Base-by-base conservation (phyloP, 1,140 invertebrate species). In the Vollenhovia emeryi region DNA sequence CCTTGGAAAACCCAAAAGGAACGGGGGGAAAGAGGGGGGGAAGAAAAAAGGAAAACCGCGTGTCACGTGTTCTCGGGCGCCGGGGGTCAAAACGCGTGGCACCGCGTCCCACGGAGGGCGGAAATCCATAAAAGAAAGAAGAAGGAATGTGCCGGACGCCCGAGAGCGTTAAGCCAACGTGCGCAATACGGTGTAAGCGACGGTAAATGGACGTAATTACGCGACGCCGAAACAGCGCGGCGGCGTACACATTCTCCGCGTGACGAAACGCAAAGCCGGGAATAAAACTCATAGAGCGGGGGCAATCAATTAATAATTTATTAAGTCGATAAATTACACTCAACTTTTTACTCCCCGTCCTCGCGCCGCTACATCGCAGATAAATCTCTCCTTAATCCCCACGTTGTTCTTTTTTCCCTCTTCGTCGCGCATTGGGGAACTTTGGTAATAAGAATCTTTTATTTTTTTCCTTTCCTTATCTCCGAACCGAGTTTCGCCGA, bases 201-300 rank as follows among this genome's bases (percentile, higher is more conserved):
- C 66, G 78, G 50, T 57, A 82, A 82, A 82, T 71, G 78, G n/a
- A 24, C 36, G 66, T 73, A 82, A 82, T 82, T 82, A 73, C 33
- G 33, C 6, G 33, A 36, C 62, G 11, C 11, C n/a, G 40, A 82
- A 59, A 71, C 33, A 36, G 33, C 36, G 8, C 33, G 27, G 50
- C 48, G 48, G n/a, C n/a, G 18, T 55, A 30, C 13, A 52, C 18
- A 36, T n/a, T 50, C 36, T 40, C 48, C 24, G 1, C 43, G 3
- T 21, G 27, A 30, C 30, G 57, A 48, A 64, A 71, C 27, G n/a
- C n/a, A n/a, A 21, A 66, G 3, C 30, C 5, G 15, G 2, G 33
- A 24, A 66, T 50, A 52, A 48, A 43, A 45, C n/a, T 60, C 18
- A 27, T 36, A 21, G n/a, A n/a, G 30, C 11, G 2, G 9, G 27